Evolutionary conservation across 1,140 invertebrate genomes (phyloP).

Genomic region (Heterodera carotae): DNA sequence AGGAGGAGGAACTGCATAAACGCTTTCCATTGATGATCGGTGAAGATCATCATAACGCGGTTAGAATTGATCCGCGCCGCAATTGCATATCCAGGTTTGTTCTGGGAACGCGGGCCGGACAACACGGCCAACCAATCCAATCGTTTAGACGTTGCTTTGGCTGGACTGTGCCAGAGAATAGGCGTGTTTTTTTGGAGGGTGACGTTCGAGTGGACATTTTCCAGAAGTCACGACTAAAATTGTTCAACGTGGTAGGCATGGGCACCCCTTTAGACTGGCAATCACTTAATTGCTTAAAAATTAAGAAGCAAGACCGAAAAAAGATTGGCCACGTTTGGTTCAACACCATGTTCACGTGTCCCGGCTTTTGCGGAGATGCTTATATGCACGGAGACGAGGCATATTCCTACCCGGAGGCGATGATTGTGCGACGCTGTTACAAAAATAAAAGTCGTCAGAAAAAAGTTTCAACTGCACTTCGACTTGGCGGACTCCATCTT

Average conservation of each 20-base stretch:
- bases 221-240: constrained; percentile 36
- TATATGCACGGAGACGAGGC: constrained; percentile 60
- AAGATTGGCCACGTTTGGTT: constrained; percentile 64
- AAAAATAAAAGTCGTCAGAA: constrained; percentile 1
- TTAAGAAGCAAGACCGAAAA: constrained; percentile 46
- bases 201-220: constrained; percentile 60
- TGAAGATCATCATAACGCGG: constrained; percentile 49
- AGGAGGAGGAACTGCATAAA: constrained; percentile 46
- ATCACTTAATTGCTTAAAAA: neutral
- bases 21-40: constrained; percentile 39
- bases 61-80: constrained; percentile 14
- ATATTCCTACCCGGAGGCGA: constrained; percentile 47
- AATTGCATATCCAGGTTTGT: constrained; percentile 50
- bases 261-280: neutral
- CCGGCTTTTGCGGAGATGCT: constrained; percentile 47
- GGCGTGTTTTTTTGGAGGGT: constrained; percentile 61
- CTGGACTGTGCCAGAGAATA: constrained; percentile 58
- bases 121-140: neutral
- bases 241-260: constrained; percentile 35
- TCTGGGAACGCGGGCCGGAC: neutral
- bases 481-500: constrained; percentile 5
- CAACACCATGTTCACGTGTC: constrained; percentile 64
- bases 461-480: neutral
- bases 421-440: constrained; percentile 37
- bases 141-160: constrained; percentile 58